Conservation (phyloP, 2,888 invertebrate genomes). For the Muschampia plurimacula region DNA sequence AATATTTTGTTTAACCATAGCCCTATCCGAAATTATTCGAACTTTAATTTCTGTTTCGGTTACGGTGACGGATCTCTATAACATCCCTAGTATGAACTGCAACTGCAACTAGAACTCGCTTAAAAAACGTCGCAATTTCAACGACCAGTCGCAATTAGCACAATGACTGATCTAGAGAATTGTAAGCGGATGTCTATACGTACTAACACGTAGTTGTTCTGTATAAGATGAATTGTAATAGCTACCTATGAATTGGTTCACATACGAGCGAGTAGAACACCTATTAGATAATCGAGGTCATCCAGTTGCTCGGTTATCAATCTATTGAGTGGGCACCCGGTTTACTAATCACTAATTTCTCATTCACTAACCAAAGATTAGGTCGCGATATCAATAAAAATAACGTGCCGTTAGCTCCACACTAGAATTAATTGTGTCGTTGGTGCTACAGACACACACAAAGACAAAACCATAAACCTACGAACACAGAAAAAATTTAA, state of each 20-base stretch:
- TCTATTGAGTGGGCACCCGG: conserved; percentile 23
- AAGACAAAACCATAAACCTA: no score
- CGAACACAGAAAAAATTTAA: no score
- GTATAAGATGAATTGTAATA: conserved; percentile 17
- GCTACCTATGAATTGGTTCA: conserved; percentile 23
- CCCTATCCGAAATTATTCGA: no score
- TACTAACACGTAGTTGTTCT: neutral
- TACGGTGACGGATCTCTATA: no score
- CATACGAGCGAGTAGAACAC: conserved; percentile 29
- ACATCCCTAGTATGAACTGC: no score
- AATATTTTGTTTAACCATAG: no score
- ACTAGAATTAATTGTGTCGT: no score
- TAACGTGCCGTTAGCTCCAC: no score
- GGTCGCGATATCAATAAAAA: neutral
- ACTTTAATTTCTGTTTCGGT: no score
- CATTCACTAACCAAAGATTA: neutral
- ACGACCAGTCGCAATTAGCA: conserved; percentile 10
- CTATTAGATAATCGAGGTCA: conserved; percentile 47
- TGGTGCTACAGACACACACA: no score
- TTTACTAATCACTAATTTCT: conserved; percentile 23
- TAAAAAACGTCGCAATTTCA: conserved; percentile 14
- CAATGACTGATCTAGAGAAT: conserved; percentile 26
- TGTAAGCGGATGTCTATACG: conserved; percentile 25
- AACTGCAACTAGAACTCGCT: neutral
- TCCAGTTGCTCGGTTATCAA: conserved; percentile 36